Conservation (phyloP, 2,797 vertebrate species). For the Yasuhikotakia modesta region DNA sequence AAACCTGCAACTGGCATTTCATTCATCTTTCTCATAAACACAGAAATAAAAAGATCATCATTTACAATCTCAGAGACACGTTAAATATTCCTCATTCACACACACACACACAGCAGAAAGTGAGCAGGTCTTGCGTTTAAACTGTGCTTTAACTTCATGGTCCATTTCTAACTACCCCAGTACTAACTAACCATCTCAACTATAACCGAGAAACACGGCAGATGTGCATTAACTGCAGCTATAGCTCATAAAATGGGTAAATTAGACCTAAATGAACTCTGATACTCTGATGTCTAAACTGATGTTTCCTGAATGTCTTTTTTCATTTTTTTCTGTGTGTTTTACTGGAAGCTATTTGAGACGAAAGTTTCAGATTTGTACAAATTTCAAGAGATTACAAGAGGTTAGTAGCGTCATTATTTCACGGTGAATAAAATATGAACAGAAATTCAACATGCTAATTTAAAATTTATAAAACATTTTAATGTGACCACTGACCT, state of each 20-base stretch:
- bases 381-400: not conserved
- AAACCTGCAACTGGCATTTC: not conserved
- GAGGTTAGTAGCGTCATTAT: not conserved
- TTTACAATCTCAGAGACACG: not conserved
- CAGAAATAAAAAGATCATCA: not conserved
- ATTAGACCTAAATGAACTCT: not conserved
- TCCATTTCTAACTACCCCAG: not conserved
- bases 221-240: not conserved
- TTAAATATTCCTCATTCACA: not conserved
- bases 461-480: not conserved
- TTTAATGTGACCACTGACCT: not conserved
- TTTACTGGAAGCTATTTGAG: conserved; percentile 12
- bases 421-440: not conserved
- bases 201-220: not conserved
- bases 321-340: not conserved
- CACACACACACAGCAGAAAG: conserved; percentile 11
- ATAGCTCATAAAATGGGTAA: not conserved
- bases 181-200: conserved; percentile 1
- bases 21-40: not conserved
- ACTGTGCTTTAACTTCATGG: conserved; percentile 21
- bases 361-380: not conserved
- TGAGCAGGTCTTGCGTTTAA: not conserved
- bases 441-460: conserved; percentile 1
- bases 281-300: not conserved
- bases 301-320: not conserved